These are phyloP conservation scores for Beaufortia kweichowensis DNA, from an alignment of 2,113 vertebrate species.

Conservation along the genomic window DNA sequence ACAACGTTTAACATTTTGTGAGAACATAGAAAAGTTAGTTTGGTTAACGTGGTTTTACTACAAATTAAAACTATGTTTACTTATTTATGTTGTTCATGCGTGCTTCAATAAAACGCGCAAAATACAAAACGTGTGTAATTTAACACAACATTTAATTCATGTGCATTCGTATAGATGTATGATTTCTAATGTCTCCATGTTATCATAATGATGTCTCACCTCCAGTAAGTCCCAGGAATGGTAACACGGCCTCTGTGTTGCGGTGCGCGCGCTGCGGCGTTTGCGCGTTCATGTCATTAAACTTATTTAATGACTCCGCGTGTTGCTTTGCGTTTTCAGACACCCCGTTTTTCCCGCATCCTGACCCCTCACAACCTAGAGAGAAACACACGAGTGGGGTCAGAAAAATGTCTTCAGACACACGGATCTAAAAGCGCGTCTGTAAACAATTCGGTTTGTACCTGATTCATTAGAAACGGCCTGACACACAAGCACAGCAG, in stretches of 20 bases:
- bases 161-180: too few relatives aligned
- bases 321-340: constrained; percentile 38
- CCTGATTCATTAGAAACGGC: constrained; percentile 45
- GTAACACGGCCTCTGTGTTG: constrained; percentile 43
- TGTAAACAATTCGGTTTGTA: constrained; percentile 7
- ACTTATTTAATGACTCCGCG: constrained; percentile 51
- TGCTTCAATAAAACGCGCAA: too few relatives aligned
- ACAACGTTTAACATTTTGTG: too few relatives aligned
- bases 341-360: constrained; percentile 36
- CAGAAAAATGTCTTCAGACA: background rate
- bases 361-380: constrained; percentile 56
- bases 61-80: too few relatives aligned
- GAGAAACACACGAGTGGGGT: background rate
- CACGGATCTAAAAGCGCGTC: background rate
- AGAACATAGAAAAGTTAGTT: too few relatives aligned
- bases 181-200: background rate
- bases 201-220: constrained; percentile 52
- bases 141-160: too few relatives aligned
- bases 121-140: too few relatives aligned
- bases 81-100: too few relatives aligned
- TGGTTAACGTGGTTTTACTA: too few relatives aligned
- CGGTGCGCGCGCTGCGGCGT: constrained; percentile 36
- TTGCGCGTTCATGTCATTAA: constrained; percentile 59
- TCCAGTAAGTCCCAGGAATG: constrained; percentile 59
- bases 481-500: constrained; percentile 27